phyloP scores from a whole-genome alignment of 1,140 invertebrate species.

The Drosophila littoralis region DNA sequence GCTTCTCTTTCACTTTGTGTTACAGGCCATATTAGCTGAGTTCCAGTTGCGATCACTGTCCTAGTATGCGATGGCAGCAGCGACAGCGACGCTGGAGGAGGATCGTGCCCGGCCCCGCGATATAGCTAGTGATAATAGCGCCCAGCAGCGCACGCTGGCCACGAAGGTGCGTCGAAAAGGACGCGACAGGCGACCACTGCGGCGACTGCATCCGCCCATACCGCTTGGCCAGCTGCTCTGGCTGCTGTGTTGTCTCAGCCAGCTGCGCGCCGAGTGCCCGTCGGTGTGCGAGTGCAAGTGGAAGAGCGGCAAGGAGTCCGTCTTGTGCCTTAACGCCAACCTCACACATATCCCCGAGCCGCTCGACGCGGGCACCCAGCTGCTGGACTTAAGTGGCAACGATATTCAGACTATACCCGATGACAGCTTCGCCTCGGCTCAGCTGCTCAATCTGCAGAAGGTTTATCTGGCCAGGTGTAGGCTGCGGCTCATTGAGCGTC shows the following conservation, averaged over 20 bases:
- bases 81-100: slow-evolving; percentile 48
- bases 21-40: slow-evolving; percentile 35
- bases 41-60: slow-evolving; percentile 17
- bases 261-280: slow-evolving; percentile 87
- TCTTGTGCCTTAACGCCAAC: slow-evolving; percentile 90
- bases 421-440: slow-evolving; percentile 89
- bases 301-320: slow-evolving; percentile 93
- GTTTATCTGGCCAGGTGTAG: slow-evolving; percentile 89
- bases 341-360: slow-evolving; percentile 88
- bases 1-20: neutral
- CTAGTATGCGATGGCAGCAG: slow-evolving; percentile 76
- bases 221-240: slow-evolving; percentile 65
- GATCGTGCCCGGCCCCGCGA: slow-evolving; percentile 43
- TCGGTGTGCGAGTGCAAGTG: slow-evolving; percentile 92
- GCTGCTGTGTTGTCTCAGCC: slow-evolving; percentile 72
- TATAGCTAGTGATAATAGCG: slow-evolving; percentile 73
- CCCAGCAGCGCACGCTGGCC: slow-evolving; percentile 62
- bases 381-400: slow-evolving; percentile 91
- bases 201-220: slow-evolving; percentile 69
- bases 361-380: slow-evolving; percentile 90
- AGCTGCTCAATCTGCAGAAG: slow-evolving; percentile 91
- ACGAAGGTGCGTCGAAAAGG: slow-evolving; percentile 78
- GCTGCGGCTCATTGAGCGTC: slow-evolving; percentile 87
- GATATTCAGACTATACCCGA: slow-evolving; percentile 87
- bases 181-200: slow-evolving; percentile 38